phyloP scores from a whole-genome alignment of 2,888 invertebrate genomes.

The Apodemia zela region DNA sequence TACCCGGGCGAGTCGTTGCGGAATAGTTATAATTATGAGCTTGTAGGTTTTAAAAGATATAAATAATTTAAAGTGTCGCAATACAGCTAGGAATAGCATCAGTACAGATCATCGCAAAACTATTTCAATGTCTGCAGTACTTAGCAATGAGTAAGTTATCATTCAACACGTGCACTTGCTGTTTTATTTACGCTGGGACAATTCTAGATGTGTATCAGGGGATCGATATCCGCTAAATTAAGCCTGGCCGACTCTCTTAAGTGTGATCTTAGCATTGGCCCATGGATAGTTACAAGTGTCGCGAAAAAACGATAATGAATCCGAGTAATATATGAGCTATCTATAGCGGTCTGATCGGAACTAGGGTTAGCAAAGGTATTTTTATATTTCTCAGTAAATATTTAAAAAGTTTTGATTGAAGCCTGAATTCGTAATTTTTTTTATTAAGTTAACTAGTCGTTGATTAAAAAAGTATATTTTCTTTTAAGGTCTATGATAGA shows the following conservation, averaged over 20 bases:
- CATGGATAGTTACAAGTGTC: not conserved
- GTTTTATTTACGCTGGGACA: not conserved
- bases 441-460: too few species aligned
- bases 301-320: slow-evolving; percentile 9
- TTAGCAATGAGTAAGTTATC: slow-evolving; percentile 11
- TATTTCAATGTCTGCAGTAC: not conserved
- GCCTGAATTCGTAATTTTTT: too few species aligned
- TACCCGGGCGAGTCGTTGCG: too few species aligned
- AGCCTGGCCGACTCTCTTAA: slow-evolving; percentile 1
- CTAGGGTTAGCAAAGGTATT: not conserved
- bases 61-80: too few species aligned
- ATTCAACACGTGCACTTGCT: not conserved
- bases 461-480: too few species aligned
- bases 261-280: not conserved
- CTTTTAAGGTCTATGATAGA: too few species aligned
- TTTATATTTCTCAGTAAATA: too few species aligned
- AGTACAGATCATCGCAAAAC: not conserved
- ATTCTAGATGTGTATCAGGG: not conserved
- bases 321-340: slow-evolving; percentile 4
- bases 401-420: too few species aligned
- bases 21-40: too few species aligned
- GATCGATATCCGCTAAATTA: slow-evolving; percentile 14
- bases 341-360: not conserved
- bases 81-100: not conserved
- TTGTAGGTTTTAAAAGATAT: too few species aligned